These are phyloP conservation scores for Oryctes rhinoceros DNA, from an alignment of 1,140 invertebrate genomes.

Conservation along the genomic window DNA sequence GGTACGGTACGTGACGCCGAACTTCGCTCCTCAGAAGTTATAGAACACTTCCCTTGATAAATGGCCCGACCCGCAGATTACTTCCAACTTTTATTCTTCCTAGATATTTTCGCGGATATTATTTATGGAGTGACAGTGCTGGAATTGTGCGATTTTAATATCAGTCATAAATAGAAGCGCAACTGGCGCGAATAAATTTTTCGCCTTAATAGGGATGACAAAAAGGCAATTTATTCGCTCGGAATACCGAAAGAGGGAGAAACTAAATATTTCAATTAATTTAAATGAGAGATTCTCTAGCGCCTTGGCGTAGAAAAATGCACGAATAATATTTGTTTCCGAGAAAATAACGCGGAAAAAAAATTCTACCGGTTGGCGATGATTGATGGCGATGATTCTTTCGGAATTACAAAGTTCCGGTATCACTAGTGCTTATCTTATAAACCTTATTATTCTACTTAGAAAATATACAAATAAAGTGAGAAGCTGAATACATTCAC, in stretches of 20 bases:
- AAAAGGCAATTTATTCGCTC: conserved; percentile 28
- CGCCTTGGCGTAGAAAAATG: background rate
- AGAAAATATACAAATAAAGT: too few relatives aligned
- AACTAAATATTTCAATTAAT: conserved; percentile 36
- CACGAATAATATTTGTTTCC: background rate
- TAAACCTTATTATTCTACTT: too few relatives aligned
- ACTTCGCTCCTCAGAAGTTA: background rate
- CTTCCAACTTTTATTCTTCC: conserved; percentile 33
- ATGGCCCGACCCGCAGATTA: conserved; percentile 11
- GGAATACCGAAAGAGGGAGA: background rate
- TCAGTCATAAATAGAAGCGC: conserved; percentile 12
- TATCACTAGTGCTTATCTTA: too few relatives aligned
- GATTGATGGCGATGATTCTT: background rate
- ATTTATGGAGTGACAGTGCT: conserved; percentile 23
- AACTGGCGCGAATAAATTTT: conserved; percentile 8
- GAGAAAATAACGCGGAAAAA: background rate
- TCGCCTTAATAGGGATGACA: conserved; percentile 21
- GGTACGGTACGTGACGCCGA: conserved; percentile 1
- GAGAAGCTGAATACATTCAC: too few relatives aligned
- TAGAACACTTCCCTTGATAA: conserved; percentile 15
- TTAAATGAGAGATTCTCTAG: conserved; percentile 17
- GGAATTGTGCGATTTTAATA: conserved; percentile 29
- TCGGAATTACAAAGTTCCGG: too few relatives aligned
- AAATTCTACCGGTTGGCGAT: background rate
- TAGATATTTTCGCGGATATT: conserved; percentile 10